phyloP scores from a whole-genome alignment of 2,888 invertebrate species.

The Diaperis boleti region DNA sequence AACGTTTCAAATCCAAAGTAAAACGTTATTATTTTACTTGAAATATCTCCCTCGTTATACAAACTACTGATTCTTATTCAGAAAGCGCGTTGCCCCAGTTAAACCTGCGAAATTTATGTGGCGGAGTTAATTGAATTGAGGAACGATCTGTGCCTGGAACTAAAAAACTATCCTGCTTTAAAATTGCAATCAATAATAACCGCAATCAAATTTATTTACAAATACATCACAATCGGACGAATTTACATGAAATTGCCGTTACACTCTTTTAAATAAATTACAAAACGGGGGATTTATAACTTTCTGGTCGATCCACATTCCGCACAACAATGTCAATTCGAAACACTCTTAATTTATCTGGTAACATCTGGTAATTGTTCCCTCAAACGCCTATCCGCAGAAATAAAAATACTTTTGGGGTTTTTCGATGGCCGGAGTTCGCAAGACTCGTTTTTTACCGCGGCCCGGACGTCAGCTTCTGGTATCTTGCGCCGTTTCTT shows the following conservation, averaged over 20 bases:
- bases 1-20: no score
- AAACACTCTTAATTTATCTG: no score
- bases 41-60: conserved; percentile 3
- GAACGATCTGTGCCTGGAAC: not conserved
- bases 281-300: no score
- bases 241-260: conserved; percentile 8
- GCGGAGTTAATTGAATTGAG: conserved; percentile 7
- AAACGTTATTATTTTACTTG: no score
- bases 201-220: no score
- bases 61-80: conserved; percentile 10
- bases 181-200: no score
- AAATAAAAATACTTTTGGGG: not conserved
- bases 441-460: conserved; percentile 8
- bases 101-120: conserved; percentile 13
- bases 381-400: not conserved
- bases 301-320: no score
- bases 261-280: no score
- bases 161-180: no score
- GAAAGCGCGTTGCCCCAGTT: not conserved
- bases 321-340: no score
- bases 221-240: no score
- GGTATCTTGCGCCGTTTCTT: conserved; percentile 1
- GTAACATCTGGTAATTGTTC: no score
- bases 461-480: conserved; percentile 7
- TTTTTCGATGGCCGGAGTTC: not conserved